A percentile compares a stretch with the other conserved stretches of the same genome.
Conservation (phyloP, 2,888 invertebrate species). For the Polydrusus pterygomalis region DNA sequence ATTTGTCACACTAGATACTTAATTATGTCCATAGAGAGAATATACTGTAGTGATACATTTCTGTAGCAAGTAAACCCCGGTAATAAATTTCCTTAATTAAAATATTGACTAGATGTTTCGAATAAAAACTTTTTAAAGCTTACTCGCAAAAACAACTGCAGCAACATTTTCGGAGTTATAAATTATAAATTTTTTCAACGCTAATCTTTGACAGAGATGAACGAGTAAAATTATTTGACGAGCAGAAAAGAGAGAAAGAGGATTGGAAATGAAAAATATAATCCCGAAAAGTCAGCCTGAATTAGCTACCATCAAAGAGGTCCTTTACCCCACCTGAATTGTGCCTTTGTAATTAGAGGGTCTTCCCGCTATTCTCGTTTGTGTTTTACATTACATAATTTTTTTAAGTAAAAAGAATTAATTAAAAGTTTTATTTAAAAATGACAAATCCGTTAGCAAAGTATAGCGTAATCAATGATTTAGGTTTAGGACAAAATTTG, state of each 20-base stretch:
- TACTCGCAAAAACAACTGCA: constrained; percentile 15
- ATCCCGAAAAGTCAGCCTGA: constrained; percentile 59
- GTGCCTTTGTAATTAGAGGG: constrained; percentile 37
- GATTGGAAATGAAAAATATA: constrained; percentile 51
- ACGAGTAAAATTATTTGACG: constrained; percentile 50
- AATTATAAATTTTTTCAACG: constrained; percentile 44
- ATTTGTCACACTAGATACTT: no score
- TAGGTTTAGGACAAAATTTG: no score
- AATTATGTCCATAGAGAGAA: background rate
- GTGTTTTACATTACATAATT: constrained; percentile 14
- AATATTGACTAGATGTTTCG: constrained; percentile 17
- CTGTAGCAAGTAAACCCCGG: background rate
- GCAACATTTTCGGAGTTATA: constrained; percentile 37
- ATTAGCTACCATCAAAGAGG: constrained; percentile 64
- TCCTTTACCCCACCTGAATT: constrained; percentile 51
- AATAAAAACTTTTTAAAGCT: constrained; percentile 28
- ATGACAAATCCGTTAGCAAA: background rate
- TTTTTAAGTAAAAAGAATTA: background rate
- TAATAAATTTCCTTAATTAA: constrained; percentile 10
- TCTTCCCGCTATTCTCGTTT: constrained; percentile 33
- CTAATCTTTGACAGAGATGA: constrained; percentile 53
- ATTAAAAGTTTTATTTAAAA: background rate
- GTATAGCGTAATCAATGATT: no score
- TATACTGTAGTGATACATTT: background rate
- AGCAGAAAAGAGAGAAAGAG: constrained; percentile 40